Evolutionary conservation across 2,888 invertebrate genomes (phyloP).

Genomic region (Scotopteryx bipunctaria): DNA sequence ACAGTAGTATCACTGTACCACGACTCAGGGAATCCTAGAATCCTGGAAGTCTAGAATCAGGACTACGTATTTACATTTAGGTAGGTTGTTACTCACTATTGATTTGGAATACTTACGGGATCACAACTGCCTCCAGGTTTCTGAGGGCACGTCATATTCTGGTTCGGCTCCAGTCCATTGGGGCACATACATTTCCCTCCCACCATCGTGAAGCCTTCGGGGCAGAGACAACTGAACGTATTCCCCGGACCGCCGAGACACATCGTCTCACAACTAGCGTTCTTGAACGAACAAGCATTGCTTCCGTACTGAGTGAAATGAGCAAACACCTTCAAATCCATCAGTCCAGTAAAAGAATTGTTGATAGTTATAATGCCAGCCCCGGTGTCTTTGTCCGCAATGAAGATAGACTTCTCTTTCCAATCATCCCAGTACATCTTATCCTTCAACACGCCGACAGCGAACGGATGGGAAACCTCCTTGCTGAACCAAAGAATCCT

Average conservation of each 20-base stretch:
- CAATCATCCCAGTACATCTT: constrained; percentile 96
- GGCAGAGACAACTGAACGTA: constrained; percentile 89
- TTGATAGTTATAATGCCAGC: constrained; percentile 84
- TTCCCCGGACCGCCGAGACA: constrained; percentile 90
- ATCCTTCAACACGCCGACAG: constrained; percentile 93
- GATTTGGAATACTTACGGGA: constrained; percentile 67
- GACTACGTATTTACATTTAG: too few species aligned
- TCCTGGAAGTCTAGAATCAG: too few species aligned
- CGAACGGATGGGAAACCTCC: constrained; percentile 91
- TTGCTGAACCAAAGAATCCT: constrained; percentile 86
- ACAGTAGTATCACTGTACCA: too few species aligned
- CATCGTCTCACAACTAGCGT: constrained; percentile 87
- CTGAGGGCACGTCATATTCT: constrained; percentile 88
- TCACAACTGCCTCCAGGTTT: constrained; percentile 83
- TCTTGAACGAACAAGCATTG: constrained; percentile 86
- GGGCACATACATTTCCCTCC: constrained; percentile 89
- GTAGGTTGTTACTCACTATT: too few species aligned
- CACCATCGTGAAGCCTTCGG: constrained; percentile 86
- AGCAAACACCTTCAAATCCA: constrained; percentile 92
- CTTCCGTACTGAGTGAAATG: constrained; percentile 89
- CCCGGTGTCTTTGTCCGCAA: constrained; percentile 91
- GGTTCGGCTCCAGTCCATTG: constrained; percentile 84
- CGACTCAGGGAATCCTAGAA: too few species aligned
- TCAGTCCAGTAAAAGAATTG: constrained; percentile 86
- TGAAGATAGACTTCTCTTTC: constrained; percentile 90